A percentile compares a stretch with the other conserved stretches of the same genome.
Evolutionary conservation across 2,888 invertebrate genomes (phyloP).

Genomic region (Endomychus coccineus): DNA sequence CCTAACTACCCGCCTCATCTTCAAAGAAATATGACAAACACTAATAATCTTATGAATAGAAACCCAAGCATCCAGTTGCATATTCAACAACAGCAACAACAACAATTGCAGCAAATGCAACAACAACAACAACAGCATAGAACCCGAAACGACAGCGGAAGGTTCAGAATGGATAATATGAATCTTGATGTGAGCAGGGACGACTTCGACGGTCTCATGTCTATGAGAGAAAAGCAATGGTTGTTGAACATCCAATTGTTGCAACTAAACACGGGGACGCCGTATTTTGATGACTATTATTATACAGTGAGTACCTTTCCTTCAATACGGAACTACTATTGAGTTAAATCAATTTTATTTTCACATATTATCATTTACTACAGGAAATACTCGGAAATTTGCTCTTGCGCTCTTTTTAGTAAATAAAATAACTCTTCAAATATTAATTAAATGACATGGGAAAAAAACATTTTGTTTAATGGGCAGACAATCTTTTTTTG

Average conservation of each 20-base stretch:
- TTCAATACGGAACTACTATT: background rate
- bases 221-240: constrained; percentile 91
- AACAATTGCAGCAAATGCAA: constrained; percentile 10
- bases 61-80: constrained; percentile 31
- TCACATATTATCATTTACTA: no score
- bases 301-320: constrained; percentile 63
- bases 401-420: no score
- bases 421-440: no score
- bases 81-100: constrained; percentile 29
- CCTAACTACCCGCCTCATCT: constrained; percentile 19
- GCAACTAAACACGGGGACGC: constrained; percentile 90
- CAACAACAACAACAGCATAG: constrained; percentile 29
- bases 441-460: no score
- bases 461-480: no score
- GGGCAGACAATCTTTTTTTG: no score
- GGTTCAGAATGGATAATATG: no score
- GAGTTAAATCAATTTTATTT: no score
- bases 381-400: no score
- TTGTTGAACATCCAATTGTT: constrained; percentile 89
- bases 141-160: no score
- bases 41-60: constrained; percentile 13
- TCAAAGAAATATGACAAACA: constrained; percentile 18
- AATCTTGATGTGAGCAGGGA: constrained; percentile 43
- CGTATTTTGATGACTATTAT: constrained; percentile 95
- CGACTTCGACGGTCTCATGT: constrained; percentile 90